Evolutionary conservation across 2,113 vertebrate species (phyloP).

Genomic region (Phasianus colchicus): DNA sequence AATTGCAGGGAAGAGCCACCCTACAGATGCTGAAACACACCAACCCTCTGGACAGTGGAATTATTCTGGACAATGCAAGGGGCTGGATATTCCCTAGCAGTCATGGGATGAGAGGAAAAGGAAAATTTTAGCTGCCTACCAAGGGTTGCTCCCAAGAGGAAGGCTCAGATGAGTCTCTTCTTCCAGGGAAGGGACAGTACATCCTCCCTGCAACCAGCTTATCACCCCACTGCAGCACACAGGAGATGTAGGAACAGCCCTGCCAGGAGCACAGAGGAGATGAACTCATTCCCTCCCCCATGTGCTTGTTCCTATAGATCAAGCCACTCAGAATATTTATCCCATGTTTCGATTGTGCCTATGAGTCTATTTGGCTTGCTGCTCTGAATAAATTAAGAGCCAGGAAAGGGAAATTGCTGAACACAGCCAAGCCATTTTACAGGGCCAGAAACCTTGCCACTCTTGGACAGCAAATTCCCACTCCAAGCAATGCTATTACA

Average conservation of each 20-base stretch:
- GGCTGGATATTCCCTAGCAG: slow-evolving; percentile 14
- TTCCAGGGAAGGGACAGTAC: slow-evolving; percentile 27
- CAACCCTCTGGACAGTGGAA: not conserved
- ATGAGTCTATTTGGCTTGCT: not conserved
- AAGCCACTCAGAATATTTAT: not conserved
- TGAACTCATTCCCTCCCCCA: not conserved
- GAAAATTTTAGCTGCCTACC: slow-evolving; percentile 14
- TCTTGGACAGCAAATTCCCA: not conserved
- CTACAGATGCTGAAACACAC: not conserved
- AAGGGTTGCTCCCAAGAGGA: not conserved
- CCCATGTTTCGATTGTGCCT: not conserved
- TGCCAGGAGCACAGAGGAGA: not conserved
- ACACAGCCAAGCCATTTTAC: not conserved
- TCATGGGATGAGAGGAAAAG: slow-evolving; percentile 5
- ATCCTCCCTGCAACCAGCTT: not conserved
- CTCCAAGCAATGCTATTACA: not conserved
- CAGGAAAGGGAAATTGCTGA: not conserved
- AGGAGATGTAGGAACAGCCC: not conserved
- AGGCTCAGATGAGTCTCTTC: slow-evolving; percentile 1
- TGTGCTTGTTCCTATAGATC: not conserved
- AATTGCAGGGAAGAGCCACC: not conserved
- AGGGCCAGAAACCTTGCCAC: not conserved
- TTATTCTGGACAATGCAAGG: not conserved
- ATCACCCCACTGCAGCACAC: not conserved
- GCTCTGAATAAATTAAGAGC: not conserved